Evolutionary conservation across 2,797 vertebrate genomes (phyloP), one percentile per base, ranked within the genome.

Genomic region (Sebastes matsubarae): DNA sequence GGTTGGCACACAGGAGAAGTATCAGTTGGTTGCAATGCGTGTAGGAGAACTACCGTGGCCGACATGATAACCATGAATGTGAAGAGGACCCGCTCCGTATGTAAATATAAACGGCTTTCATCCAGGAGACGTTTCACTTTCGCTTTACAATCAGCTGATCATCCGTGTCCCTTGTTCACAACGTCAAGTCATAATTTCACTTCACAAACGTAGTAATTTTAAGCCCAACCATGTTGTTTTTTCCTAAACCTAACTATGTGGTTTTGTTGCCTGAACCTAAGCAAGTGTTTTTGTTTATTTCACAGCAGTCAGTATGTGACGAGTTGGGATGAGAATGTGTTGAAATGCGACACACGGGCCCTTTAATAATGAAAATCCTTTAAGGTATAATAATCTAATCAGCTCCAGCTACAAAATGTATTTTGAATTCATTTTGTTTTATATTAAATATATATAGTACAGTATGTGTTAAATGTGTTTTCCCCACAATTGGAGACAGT

Each of bases 141-240:
- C 16, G 2, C 42, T 46, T 46, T 46, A 46, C 42, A 46, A 18
- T 46, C 42, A 46, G 3, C 42, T 46, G 42, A 46, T 46, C 42
- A 46, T 18, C 0, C 16, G 7, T 0, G 42, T 46, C 42, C 0
- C 7, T 7, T 46, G 42, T 46, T 46, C 42, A 46, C 42, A 46
- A 46, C 16, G 42, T 46, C 42, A 46, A 0, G 42, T 46, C 16
- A 46, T 18, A 46, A 0, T 46, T 46, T 18, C 42, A 18, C 42
- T 46, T 8, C 16, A 46, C 42, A 46, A 46, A 46, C 7, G 16
- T 46, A 46, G 16, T 46, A 3, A 46, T 46, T 46, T 46, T 46
- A 18, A 46, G 16, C 42, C 42, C 42, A 4, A 18, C 42, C 42
- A 18, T 46, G 1, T 46, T 46, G 42, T 18, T 46, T 46, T 46